Evolutionary conservation across 1,140 invertebrate genomes (phyloP), one percentile per base, ranked within the genome.

Genomic region (Drosophila navojoa): DNA sequence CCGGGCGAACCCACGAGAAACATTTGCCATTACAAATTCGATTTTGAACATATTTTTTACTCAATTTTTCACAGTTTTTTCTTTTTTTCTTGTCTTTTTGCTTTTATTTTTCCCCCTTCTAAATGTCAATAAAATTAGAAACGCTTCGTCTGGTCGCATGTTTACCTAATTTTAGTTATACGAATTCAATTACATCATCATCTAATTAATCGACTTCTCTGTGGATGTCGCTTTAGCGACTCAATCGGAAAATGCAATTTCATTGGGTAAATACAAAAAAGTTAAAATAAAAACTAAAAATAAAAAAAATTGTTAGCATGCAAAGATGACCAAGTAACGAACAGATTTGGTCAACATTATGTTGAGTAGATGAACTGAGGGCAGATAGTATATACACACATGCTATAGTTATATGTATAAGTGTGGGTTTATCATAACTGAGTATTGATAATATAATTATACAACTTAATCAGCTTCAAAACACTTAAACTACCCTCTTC

Each of bases 141-240:
- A 27, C 35, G 55, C 35, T 29, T 11, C 60, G 25, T n/a, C 60
- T 60, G 35, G 38, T 54, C 45, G 70, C 67, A 60, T 90, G 84
- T 89, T 89, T 89, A 90, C 80, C 68, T 84, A 89, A 89, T 90
- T 80, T 84, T 84, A 89, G 84, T 89, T 90, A 89, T 89, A 84
- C 85, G 82, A 89, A 89, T 89, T 89, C 84, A 89, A 89, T 89
- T 89, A 84, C 77, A 77, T 78, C 77, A 64, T 61, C 80, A 77
- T 80, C 77, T 80, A 89, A 86, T 86, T 86, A 86, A 89, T 89
- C 77, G 72, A 16, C 66, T 77, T 81, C 47, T 53, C 45, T 66
- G 69, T 53, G 53, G 45, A 32, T 45, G 62, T 40, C 54, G 61
- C 72, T 59, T 55, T 67, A 59, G 59, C 84, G 74, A 89, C 79